These are phyloP conservation scores for Bombus waltoni DNA, from an alignment of 1,140 invertebrate genomes.

Conservation along the genomic window DNA sequence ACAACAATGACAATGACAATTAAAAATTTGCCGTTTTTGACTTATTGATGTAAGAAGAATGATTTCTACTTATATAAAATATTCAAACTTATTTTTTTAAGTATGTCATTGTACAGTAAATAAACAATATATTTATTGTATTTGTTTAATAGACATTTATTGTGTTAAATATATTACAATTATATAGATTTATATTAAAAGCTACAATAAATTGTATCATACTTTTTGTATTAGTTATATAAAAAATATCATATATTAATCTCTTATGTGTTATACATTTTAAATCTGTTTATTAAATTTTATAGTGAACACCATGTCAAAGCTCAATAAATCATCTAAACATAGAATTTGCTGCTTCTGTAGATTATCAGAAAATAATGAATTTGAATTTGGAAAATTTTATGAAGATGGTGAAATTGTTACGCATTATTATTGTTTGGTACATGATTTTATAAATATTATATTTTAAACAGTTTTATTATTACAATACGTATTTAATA, in stretches of 20 bases:
- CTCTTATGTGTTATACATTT: background rate
- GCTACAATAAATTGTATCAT: background rate
- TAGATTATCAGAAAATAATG: conserved; percentile 78
- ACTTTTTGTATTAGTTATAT: background rate
- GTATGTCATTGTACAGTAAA: background rate
- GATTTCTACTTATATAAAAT: background rate
- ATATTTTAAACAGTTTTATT: background rate
- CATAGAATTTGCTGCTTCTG: conserved; percentile 82
- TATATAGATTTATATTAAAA: background rate
- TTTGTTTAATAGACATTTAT: background rate
- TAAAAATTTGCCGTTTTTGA: background rate
- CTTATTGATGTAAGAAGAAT: background rate
- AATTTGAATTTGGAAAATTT: conserved; percentile 83
- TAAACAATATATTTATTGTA: background rate
- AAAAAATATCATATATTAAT: background rate
- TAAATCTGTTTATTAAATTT: background rate
- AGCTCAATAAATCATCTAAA: background rate
- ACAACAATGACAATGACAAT: background rate
- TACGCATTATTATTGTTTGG: conserved; percentile 84
- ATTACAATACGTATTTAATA: background rate
- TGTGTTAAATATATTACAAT: background rate
- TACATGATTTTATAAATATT: conserved; percentile 65
- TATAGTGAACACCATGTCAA: conserved; percentile 23
- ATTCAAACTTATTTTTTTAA: background rate
- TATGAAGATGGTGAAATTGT: conserved; percentile 80